Conservation (phyloP, 2,888 invertebrate genomes). For the Phortica okadai region DNA sequence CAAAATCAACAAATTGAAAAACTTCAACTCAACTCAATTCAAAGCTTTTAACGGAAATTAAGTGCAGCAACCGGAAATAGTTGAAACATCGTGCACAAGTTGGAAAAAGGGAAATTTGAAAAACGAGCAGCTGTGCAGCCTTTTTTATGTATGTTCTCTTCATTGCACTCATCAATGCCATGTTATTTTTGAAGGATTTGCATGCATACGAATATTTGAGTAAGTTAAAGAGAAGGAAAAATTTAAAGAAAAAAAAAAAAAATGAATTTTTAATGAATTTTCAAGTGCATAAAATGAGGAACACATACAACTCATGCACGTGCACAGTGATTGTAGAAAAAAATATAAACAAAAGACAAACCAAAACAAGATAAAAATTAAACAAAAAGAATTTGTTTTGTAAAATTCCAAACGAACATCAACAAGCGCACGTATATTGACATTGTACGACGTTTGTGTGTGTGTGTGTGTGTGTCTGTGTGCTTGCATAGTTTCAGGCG, state of each 20-base stretch:
- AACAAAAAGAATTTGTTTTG: not conserved
- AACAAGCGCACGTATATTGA: conserved; percentile 64
- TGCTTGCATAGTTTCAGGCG: not conserved
- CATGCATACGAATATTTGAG: not conserved
- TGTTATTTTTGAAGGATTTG: not conserved
- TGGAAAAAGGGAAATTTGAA: conserved; percentile 9
- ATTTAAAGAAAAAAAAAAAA: not conserved
- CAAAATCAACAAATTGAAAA: conserved; percentile 23
- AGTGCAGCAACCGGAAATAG: conserved; percentile 33
- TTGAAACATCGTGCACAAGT: conserved; percentile 16
- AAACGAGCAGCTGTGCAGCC: conserved; percentile 11
- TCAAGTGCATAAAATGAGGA: not conserved
- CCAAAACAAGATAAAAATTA: not conserved
- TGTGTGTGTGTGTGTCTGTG: not conserved
- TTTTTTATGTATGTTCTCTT: not conserved
- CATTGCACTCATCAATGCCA: not conserved
- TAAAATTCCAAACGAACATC: not conserved
- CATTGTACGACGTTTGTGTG: conserved; percentile 50
- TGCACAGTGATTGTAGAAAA: not conserved
- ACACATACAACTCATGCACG: not conserved
- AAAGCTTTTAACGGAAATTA: conserved; percentile 27
- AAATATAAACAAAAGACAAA: not conserved
- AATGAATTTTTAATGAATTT: not conserved
- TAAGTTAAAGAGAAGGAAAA: not conserved
- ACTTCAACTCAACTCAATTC: not conserved